A percentile compares a stretch with the other conserved stretches of the same genome.
Evolutionary conservation across 2,888 invertebrate genomes (phyloP).

Genomic region (Drosophila colorata): DNA sequence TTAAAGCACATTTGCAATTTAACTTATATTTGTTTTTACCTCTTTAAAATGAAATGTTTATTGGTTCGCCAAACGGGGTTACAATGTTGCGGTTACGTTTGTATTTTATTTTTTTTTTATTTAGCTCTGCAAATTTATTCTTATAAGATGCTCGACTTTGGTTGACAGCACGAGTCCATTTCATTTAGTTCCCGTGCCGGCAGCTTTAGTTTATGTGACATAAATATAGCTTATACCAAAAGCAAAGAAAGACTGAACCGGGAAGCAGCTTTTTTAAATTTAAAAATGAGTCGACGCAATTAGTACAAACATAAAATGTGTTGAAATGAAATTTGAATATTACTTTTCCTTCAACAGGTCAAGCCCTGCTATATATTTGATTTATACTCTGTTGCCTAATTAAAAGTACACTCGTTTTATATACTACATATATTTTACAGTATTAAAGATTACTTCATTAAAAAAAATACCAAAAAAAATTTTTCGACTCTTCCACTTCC

Average conservation of each 20-base stretch:
- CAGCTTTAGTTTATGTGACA: slow-evolving; percentile 4
- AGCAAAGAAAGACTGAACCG: background rate
- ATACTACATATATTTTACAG: background rate
- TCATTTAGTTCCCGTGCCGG: background rate
- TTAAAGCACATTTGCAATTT: slow-evolving; percentile 45
- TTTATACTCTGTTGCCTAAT: too few species aligned
- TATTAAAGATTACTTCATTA: too few species aligned
- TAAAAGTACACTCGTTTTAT: background rate
- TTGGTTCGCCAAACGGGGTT: slow-evolving; percentile 45
- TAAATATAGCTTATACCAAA: slow-evolving; percentile 17
- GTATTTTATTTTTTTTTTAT: background rate
- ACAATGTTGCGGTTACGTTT: slow-evolving; percentile 10
- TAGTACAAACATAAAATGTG: slow-evolving; percentile 9
- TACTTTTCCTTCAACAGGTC: background rate
- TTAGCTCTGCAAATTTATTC: slow-evolving; percentile 14
- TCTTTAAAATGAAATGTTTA: slow-evolving; percentile 49
- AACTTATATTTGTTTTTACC: slow-evolving; percentile 23
- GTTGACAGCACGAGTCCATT: background rate
- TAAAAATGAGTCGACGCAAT: slow-evolving; percentile 1
- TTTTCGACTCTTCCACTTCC: too few species aligned
- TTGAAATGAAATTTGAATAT: background rate
- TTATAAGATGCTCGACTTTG: slow-evolving; percentile 12
- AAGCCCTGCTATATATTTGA: background rate
- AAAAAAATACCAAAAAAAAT: too few species aligned
- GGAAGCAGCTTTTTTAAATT: background rate